Percentiles rank a stretch among this genome's conserved stretches.
These are phyloP conservation scores for Uria aalge DNA, from an alignment of 2,113 vertebrate species.

Conservation along the genomic window DNA sequence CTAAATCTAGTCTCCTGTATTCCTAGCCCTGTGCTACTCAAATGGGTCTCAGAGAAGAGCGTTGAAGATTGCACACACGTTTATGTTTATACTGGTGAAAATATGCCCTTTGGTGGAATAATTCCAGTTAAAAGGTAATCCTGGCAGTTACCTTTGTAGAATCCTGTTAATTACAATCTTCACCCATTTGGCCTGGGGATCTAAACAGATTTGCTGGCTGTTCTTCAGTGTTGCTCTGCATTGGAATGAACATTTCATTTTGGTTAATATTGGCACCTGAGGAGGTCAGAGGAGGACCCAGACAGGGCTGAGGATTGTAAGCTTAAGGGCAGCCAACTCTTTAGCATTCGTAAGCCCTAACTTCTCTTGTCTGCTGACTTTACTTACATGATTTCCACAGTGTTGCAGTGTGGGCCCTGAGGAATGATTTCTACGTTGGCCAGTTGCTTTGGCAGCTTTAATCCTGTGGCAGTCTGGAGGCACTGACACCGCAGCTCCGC, in stretches of 20 bases:
- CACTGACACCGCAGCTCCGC: not conserved
- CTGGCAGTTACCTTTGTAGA: not conserved
- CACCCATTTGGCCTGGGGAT: not conserved
- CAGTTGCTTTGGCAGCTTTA: not conserved
- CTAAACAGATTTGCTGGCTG: not conserved
- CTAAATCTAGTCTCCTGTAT: not conserved
- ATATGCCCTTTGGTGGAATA: not conserved
- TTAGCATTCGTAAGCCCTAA: not conserved
- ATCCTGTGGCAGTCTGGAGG: not conserved
- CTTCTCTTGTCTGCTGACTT: not conserved
- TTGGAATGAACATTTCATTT: not conserved
- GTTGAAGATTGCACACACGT: not conserved
- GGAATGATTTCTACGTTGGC: not conserved
- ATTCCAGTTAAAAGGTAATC: not conserved
- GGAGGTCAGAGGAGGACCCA: not conserved
- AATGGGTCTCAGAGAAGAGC: not conserved
- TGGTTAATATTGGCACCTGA: not conserved
- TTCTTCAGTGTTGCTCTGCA: not conserved
- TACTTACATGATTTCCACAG: slow-evolving; percentile 16
- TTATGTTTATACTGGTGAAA: not conserved
- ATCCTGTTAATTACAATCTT: not conserved
- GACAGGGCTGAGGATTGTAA: not conserved
- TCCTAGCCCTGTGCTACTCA: not conserved
- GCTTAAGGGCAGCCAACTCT: not conserved
- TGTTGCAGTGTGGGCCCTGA: not conserved